A percentile compares a stretch with the other conserved stretches of the same genome.
These are phyloP conservation scores for Epinephelus lanceolatus DNA, from an alignment of 2,113 vertebrate genomes.

Conservation along the genomic window DNA sequence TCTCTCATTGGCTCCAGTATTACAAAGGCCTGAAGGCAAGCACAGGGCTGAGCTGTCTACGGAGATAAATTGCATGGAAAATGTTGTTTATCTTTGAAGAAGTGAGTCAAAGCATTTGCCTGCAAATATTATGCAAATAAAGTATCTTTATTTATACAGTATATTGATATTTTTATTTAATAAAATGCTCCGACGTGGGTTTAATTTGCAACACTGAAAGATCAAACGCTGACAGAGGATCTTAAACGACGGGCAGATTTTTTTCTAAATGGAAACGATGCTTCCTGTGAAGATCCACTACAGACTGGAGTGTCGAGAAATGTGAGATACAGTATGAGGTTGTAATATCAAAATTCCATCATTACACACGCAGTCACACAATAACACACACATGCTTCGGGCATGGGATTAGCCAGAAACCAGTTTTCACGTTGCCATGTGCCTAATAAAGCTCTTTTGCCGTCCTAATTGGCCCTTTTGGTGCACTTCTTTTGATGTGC, in stretches of 20 bases:
- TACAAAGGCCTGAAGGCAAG: constrained; percentile 60
- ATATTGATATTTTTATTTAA: constrained; percentile 51
- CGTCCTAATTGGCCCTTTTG: constrained; percentile 75
- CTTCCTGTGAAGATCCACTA: background rate
- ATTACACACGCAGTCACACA: constrained; percentile 22
- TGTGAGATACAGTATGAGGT: constrained; percentile 10
- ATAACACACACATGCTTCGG: constrained; percentile 48
- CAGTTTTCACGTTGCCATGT: constrained; percentile 55
- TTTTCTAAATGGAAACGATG: constrained; percentile 11
- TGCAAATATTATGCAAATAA: constrained; percentile 68
- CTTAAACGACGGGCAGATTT: constrained; percentile 23
- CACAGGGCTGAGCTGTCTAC: constrained; percentile 44
- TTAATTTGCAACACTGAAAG: constrained; percentile 53
- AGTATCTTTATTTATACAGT: constrained; percentile 45
- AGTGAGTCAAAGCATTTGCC: constrained; percentile 36
- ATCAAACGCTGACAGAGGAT: constrained; percentile 46
- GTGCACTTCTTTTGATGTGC: constrained; percentile 77
- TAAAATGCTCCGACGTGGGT: constrained; percentile 47
- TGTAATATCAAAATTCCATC: constrained; percentile 34
- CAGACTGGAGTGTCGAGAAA: constrained; percentile 23
- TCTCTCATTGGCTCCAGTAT: constrained; percentile 53
- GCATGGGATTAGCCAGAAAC: constrained; percentile 59
- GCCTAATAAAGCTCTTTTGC: constrained; percentile 71
- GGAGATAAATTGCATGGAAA: constrained; percentile 57
- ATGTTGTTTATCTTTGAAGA: constrained; percentile 71